Percentiles rank a stretch among this genome's conserved stretches.
phyloP scores from a whole-genome alignment of 2,888 invertebrate genomes.

The Molorchus minor region DNA sequence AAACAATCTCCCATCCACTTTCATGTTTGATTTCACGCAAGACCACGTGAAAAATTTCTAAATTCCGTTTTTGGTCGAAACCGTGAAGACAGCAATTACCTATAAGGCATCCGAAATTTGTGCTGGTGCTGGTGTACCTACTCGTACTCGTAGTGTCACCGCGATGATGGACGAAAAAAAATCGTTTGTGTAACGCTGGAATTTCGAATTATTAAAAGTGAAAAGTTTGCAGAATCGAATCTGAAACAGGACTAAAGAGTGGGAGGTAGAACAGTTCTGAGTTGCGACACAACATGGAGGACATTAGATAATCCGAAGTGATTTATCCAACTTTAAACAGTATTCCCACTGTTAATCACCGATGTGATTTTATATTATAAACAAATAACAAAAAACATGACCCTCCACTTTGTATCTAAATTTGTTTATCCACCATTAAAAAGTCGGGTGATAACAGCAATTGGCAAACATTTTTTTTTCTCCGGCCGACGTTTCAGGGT shows the following conservation, averaged over 20 bases:
- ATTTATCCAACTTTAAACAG: no score
- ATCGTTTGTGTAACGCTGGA: neutral
- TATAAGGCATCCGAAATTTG: no score
- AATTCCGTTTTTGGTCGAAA: no score
- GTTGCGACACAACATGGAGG: neutral
- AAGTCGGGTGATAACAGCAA: neutral
- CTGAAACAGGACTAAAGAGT: neutral
- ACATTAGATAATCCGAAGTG: neutral
- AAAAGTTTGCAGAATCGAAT: conserved; percentile 1
- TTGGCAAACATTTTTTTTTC: neutral
- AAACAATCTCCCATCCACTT: no score
- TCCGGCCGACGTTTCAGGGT: conserved; percentile 3
- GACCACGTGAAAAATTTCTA: no score
- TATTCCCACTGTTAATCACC: no score
- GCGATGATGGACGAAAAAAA: conserved; percentile 1
- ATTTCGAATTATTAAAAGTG: conserved; percentile 12
- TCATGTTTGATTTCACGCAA: no score
- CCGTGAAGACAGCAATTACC: no score
- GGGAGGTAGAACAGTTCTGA: neutral
- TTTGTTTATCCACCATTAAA: neutral
- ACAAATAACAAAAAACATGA: conserved; percentile 1
- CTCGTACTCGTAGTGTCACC: no score
- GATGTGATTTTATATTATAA: no score
- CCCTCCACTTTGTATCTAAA: neutral
- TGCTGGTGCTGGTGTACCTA: no score